These are phyloP conservation scores for Synanthedon vespiformis DNA, from an alignment of 2,888 invertebrate species.

Conservation along the genomic window DNA sequence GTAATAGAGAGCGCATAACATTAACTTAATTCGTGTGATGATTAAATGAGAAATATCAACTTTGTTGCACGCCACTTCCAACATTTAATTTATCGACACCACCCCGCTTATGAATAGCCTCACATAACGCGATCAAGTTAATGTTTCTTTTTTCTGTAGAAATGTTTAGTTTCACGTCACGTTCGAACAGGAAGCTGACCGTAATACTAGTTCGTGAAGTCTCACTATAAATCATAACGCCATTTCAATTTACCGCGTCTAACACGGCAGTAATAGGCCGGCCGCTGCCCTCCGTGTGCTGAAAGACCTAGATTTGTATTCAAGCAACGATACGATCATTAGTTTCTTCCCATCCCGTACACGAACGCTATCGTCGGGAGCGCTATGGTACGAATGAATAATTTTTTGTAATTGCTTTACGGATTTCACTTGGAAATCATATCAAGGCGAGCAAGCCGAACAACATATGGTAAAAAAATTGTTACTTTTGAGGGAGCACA, in stretches of 20 bases:
- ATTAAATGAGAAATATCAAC: background rate
- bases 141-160: constrained; percentile 4
- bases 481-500: too few relatives aligned
- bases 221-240: constrained; percentile 62
- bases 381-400: constrained; percentile 45
- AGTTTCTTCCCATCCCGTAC: constrained; percentile 59
- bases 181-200: constrained; percentile 46
- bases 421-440: constrained; percentile 41
- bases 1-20: too few relatives aligned
- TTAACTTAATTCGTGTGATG: too few relatives aligned
- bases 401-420: constrained; percentile 50
- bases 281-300: constrained; percentile 36
- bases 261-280: constrained; percentile 53
- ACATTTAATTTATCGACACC: background rate
- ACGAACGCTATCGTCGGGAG: constrained; percentile 42
- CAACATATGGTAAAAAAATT: too few relatives aligned
- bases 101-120: background rate
- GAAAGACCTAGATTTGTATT: constrained; percentile 66
- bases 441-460: too few relatives aligned
- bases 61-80: background rate
- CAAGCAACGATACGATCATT: constrained; percentile 63
- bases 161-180: constrained; percentile 44
- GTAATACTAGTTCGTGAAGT: constrained; percentile 54
- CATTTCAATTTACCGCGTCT: constrained; percentile 60
- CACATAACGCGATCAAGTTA: background rate